phyloP scores from a whole-genome alignment of 2,113 vertebrate genomes.

The Recurvirostra avosetta region DNA sequence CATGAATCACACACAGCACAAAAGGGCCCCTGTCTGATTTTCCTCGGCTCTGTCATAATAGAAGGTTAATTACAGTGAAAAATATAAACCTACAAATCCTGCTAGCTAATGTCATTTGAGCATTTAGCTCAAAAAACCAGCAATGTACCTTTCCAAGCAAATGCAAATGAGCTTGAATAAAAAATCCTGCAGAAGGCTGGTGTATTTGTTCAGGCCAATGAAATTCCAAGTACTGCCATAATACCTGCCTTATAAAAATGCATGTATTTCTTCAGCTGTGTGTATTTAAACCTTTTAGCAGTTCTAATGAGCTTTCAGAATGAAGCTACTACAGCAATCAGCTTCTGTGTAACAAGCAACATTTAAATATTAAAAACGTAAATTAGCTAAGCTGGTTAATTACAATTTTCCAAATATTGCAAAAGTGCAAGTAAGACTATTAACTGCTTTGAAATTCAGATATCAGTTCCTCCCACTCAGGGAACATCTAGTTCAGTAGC shows the following conservation, averaged over 20 bases:
- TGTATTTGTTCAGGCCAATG: not conserved
- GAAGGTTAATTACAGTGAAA: not conserved
- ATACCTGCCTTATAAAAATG: slow-evolving; percentile 68
- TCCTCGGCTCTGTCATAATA: not conserved
- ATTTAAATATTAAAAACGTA: slow-evolving; percentile 69
- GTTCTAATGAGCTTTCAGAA: slow-evolving; percentile 66
- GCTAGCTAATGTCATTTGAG: not conserved
- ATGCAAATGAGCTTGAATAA: slow-evolving; percentile 34
- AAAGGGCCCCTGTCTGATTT: slow-evolving; percentile 15
- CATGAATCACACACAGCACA: not conserved
- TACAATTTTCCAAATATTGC: slow-evolving; percentile 61
- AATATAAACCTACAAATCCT: not conserved
- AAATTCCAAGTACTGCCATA: slow-evolving; percentile 38
- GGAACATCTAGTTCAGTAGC: slow-evolving; percentile 34
- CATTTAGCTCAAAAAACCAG: not conserved
- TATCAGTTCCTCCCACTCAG: slow-evolving; percentile 60
- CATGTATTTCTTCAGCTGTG: slow-evolving; percentile 63
- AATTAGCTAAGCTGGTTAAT: slow-evolving; percentile 63
- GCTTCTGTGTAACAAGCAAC: slow-evolving; percentile 63
- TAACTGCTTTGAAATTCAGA: slow-evolving; percentile 65
- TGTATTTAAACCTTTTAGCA: slow-evolving; percentile 67
- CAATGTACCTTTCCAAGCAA: not conserved
- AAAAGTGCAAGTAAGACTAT: slow-evolving; percentile 49
- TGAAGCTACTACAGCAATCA: slow-evolving; percentile 59
- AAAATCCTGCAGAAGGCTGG: slow-evolving; percentile 25